phyloP scores from a whole-genome alignment of 2,113 vertebrate species.

The Phylloscopus trochiloides region DNA sequence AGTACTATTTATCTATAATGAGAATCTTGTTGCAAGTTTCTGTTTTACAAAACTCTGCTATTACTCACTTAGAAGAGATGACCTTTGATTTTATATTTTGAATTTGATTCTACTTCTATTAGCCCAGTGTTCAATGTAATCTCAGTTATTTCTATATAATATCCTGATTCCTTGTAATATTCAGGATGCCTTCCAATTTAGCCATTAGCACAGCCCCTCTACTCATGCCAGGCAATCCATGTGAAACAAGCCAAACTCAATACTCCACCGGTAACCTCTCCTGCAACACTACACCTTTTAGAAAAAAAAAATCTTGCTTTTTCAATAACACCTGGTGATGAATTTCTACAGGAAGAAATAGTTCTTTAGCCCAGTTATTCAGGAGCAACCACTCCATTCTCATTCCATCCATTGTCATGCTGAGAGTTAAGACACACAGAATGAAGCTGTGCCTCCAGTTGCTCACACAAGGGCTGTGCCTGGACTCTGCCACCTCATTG shows the following conservation, averaged over 20 bases:
- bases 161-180: conserved; percentile 10
- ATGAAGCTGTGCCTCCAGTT: background rate
- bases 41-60: background rate
- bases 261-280: background rate
- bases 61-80: background rate
- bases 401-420: background rate
- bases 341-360: background rate
- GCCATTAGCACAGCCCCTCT: background rate
- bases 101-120: background rate
- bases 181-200: conserved; percentile 4
- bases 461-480: background rate
- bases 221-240: background rate
- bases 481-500: background rate
- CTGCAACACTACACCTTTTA: background rate
- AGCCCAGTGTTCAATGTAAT: background rate
- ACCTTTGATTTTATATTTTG: conserved; percentile 5
- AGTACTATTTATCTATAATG: background rate
- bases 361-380: background rate
- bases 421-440: background rate
- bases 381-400: background rate
- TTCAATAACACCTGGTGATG: background rate
- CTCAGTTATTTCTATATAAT: conserved; percentile 5
- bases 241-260: background rate
- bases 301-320: background rate
- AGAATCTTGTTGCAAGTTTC: background rate